These are phyloP conservation scores for Pao palembangensis DNA, from an alignment of 2,113 vertebrate genomes.

Conservation along the genomic window DNA sequence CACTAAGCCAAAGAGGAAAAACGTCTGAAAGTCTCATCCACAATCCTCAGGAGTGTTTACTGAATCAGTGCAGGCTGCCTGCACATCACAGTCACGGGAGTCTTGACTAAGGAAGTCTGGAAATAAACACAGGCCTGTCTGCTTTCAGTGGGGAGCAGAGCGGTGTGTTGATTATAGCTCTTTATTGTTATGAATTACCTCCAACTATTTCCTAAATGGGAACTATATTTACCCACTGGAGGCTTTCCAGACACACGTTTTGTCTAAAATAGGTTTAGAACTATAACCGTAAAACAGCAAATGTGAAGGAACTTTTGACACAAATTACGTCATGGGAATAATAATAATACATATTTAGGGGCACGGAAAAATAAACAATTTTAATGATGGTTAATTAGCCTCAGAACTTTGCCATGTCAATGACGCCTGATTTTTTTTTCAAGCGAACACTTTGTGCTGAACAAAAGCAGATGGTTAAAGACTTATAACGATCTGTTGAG, in stretches of 20 bases:
- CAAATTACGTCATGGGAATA: no score
- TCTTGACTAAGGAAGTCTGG: slow-evolving; percentile 54
- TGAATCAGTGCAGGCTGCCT: slow-evolving; percentile 43
- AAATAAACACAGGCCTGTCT: slow-evolving; percentile 62
- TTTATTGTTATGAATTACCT: slow-evolving; percentile 69
- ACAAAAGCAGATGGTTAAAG: no score
- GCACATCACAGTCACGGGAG: slow-evolving; percentile 46
- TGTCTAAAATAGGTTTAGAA: slow-evolving; percentile 8
- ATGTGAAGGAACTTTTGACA: slow-evolving; percentile 14
- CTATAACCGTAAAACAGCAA: neutral
- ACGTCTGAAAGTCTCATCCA: slow-evolving; percentile 11
- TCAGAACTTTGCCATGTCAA: no score
- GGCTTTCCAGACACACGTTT: slow-evolving; percentile 24
- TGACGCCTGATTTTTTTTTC: no score
- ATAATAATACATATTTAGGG: no score
- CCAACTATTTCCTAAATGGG: slow-evolving; percentile 69
- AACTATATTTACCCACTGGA: slow-evolving; percentile 45
- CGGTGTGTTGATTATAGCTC: slow-evolving; percentile 60
- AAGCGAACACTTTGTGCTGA: no score
- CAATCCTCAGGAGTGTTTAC: slow-evolving; percentile 47
- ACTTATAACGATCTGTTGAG: no score
- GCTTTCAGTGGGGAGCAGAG: slow-evolving; percentile 32
- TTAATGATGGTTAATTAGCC: no score
- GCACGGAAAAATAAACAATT: no score
- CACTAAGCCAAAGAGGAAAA: neutral